These are phyloP conservation scores for Drosophila limbata DNA, from an alignment of 2,888 invertebrate species.

Conservation along the genomic window DNA sequence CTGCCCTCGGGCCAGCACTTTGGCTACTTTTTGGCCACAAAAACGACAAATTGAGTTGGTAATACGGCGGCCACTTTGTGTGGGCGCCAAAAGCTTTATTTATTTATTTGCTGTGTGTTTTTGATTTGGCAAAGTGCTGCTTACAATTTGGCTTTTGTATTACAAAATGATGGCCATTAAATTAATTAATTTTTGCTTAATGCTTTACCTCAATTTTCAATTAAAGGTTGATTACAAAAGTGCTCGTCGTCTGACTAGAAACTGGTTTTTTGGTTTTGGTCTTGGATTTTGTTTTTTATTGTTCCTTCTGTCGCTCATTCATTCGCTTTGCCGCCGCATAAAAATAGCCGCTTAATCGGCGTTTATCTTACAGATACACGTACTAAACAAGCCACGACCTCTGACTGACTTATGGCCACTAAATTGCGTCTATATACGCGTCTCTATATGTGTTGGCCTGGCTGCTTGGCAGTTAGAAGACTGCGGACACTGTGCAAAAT, in stretches of 20 bases:
- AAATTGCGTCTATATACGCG: constrained; percentile 56
- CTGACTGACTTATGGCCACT: constrained; percentile 61
- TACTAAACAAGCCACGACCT: constrained; percentile 59
- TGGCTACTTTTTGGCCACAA: constrained; percentile 47
- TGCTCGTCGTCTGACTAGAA: constrained; percentile 11
- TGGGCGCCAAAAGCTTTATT: constrained; percentile 18
- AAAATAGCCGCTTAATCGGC: constrained; percentile 37
- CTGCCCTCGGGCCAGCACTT: constrained; percentile 20
- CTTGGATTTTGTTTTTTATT: constrained; percentile 7
- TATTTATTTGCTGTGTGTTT: constrained; percentile 10
- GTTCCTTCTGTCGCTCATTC: neutral
- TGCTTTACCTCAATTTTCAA: constrained; percentile 62
- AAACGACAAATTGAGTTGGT: constrained; percentile 9
- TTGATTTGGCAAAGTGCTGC: constrained; percentile 33
- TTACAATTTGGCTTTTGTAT: constrained; percentile 37
- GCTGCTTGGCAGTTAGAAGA: constrained; percentile 9
- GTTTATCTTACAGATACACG: constrained; percentile 45
- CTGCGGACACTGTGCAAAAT: constrained; percentile 14
- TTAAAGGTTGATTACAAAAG: constrained; percentile 63
- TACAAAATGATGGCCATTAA: constrained; percentile 71
- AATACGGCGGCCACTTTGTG: constrained; percentile 19
- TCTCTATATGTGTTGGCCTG: constrained; percentile 12
- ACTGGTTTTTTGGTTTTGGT: constrained; percentile 44
- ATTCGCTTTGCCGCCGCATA: constrained; percentile 17
- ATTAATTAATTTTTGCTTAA: constrained; percentile 65